phyloP scores from a whole-genome alignment of 2,888 invertebrate species.

The Panopea generosa region DNA sequence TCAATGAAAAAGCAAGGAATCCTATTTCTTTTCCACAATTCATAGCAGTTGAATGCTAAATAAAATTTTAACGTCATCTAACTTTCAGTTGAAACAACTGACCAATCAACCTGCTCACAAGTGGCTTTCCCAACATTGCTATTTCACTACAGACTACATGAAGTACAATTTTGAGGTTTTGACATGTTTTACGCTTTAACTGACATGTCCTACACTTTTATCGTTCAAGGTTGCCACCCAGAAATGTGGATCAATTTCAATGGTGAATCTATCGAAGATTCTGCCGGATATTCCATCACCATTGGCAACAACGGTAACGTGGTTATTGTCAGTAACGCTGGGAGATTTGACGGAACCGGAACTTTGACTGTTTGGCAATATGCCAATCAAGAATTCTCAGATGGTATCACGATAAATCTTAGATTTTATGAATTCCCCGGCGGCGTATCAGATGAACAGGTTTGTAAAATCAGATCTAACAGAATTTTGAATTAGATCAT shows the following conservation, averaged over 20 bases:
- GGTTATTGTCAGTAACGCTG: constrained; percentile 64
- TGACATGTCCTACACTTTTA: too few relatives aligned
- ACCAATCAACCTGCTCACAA: too few relatives aligned
- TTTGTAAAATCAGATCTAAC: too few relatives aligned
- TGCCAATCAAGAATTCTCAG: constrained; percentile 62
- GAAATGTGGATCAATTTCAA: constrained; percentile 65
- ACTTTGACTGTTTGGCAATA: constrained; percentile 66
- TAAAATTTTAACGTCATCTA: too few relatives aligned
- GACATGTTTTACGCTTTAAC: too few relatives aligned
- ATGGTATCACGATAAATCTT: constrained; percentile 57
- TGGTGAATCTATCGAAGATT: constrained; percentile 58
- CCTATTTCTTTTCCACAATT: too few relatives aligned
- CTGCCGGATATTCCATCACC: constrained; percentile 61
- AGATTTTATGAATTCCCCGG: constrained; percentile 67
- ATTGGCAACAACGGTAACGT: constrained; percentile 68
- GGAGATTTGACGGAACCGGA: constrained; percentile 66
- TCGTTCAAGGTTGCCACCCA: constrained; percentile 66
- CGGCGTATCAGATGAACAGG: constrained; percentile 61
- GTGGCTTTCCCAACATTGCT: too few relatives aligned
- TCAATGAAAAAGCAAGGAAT: too few relatives aligned
- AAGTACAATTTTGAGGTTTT: too few relatives aligned
- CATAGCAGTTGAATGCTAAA: too few relatives aligned
- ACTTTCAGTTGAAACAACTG: too few relatives aligned
- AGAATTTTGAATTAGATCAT: neutral
- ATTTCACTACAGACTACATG: too few relatives aligned